A percentile compares a stretch with the other conserved stretches of the same genome.
Evolutionary conservation across 2,113 vertebrate species (phyloP).

Genomic region (Willisornis vidua): DNA sequence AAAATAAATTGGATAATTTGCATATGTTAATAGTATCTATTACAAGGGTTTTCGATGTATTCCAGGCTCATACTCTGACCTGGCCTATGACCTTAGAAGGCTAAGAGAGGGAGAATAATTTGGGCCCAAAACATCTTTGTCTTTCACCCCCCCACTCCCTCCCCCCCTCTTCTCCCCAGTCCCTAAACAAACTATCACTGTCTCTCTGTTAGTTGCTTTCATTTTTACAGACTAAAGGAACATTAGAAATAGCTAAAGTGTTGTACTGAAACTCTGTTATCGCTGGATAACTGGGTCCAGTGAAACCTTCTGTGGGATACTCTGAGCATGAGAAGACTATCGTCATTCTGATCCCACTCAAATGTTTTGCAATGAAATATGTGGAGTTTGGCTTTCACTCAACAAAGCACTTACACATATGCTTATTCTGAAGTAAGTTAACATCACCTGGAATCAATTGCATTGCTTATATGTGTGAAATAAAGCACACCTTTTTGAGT

Average conservation of each 20-base stretch:
- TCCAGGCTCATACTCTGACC: not conserved
- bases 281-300: not conserved
- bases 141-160: no score
- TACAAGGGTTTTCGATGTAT: not conserved
- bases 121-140: not conserved
- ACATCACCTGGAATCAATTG: not conserved
- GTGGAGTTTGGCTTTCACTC: not conserved
- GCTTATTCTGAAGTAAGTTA: not conserved
- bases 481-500: not conserved
- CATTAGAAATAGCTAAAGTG: not conserved
- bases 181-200: not conserved
- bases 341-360: not conserved
- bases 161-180: rapidly evolving
- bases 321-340: not conserved
- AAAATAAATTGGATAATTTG: not conserved
- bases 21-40: not conserved
- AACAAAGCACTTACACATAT: not conserved
- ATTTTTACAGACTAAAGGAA: not conserved
- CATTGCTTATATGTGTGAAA: not conserved
- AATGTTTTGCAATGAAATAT: not conserved
- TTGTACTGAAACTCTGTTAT: not conserved
- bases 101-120: not conserved
- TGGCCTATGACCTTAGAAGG: not conserved
- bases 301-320: not conserved
- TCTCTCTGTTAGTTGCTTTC: not conserved